phyloP scores from a whole-genome alignment of 2,888 invertebrate genomes.

The Autographa gamma region DNA sequence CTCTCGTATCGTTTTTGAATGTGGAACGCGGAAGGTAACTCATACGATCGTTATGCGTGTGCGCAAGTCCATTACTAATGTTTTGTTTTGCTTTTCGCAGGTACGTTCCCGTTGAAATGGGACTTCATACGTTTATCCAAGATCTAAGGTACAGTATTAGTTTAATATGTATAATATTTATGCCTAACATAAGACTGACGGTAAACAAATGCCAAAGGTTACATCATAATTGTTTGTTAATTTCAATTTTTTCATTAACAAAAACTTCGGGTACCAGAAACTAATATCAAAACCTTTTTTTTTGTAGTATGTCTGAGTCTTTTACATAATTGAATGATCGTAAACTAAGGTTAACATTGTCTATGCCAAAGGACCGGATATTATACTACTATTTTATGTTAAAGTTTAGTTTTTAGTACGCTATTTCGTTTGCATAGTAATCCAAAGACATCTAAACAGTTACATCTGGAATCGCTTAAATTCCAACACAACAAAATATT shows the following conservation, averaged over 20 bases:
- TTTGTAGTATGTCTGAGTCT: background rate
- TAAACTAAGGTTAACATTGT: background rate
- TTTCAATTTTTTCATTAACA: background rate
- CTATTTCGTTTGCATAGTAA: background rate
- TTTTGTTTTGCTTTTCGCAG: slow-evolving; percentile 66
- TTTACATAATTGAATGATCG: background rate
- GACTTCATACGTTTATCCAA: slow-evolving; percentile 42
- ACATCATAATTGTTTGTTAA: background rate
- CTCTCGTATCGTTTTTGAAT: slow-evolving; percentile 37
- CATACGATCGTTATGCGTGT: slow-evolving; percentile 31
- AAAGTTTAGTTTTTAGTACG: background rate
- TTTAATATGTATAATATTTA: background rate
- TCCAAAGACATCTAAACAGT: background rate
- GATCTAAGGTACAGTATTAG: slow-evolving; percentile 51
- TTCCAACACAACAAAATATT: background rate
- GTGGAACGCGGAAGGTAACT: slow-evolving; percentile 51
- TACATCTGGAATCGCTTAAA: background rate
- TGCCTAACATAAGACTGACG: background rate
- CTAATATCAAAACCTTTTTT: background rate
- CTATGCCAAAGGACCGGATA: background rate
- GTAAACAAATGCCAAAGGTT: too few relatives aligned
- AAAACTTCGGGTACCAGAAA: background rate
- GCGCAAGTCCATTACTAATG: slow-evolving; percentile 40
- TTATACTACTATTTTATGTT: background rate
- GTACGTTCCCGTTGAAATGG: slow-evolving; percentile 66